phyloP scores from a whole-genome alignment of 2,888 invertebrate species.

The Imbricaverruca yamaguchii region DNA sequence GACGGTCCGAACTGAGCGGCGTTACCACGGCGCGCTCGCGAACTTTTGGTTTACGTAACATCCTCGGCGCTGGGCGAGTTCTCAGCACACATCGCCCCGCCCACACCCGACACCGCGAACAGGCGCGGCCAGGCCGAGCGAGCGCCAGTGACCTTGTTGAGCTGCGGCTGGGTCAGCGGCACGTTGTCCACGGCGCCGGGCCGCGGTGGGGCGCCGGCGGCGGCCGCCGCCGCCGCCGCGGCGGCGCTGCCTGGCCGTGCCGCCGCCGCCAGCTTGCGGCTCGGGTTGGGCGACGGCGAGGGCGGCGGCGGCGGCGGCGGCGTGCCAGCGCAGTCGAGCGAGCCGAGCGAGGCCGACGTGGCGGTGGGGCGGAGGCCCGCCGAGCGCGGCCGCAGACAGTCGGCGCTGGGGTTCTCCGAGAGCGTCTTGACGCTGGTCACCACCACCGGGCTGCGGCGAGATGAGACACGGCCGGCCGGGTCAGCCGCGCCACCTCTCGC shows the following conservation, averaged over 20 bases:
- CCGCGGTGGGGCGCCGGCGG: conserved; percentile 26
- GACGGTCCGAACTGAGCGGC: too few relatives aligned
- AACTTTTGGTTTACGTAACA: too few relatives aligned
- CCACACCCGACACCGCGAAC: too few relatives aligned
- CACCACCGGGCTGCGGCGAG: conserved; percentile 14
- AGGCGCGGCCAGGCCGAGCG: neutral
- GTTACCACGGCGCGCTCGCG: too few relatives aligned
- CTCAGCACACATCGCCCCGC: too few relatives aligned
- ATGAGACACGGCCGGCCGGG: too few relatives aligned
- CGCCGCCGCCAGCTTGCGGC: neutral
- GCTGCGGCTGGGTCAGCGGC: conserved; percentile 39
- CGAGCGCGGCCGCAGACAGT: conserved; percentile 12
- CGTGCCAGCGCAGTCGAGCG: neutral
- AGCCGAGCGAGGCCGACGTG: neutral
- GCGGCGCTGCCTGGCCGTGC: neutral
- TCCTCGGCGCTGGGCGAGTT: too few relatives aligned
- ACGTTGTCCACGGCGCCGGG: conserved; percentile 45
- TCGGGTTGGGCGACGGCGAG: conserved; percentile 10
- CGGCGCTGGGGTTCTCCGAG: conserved; percentile 12
- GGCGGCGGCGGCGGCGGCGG: neutral
- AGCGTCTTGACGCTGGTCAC: conserved; percentile 21
- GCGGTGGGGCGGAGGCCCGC: neutral
- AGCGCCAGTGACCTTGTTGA: conserved; percentile 38
- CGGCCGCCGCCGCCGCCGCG: neutral
- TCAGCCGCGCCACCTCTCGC: neutral